These are phyloP conservation scores for Hippocampus guttulatus DNA, from an alignment of 2,113 vertebrate species.

Conservation along the genomic window DNA sequence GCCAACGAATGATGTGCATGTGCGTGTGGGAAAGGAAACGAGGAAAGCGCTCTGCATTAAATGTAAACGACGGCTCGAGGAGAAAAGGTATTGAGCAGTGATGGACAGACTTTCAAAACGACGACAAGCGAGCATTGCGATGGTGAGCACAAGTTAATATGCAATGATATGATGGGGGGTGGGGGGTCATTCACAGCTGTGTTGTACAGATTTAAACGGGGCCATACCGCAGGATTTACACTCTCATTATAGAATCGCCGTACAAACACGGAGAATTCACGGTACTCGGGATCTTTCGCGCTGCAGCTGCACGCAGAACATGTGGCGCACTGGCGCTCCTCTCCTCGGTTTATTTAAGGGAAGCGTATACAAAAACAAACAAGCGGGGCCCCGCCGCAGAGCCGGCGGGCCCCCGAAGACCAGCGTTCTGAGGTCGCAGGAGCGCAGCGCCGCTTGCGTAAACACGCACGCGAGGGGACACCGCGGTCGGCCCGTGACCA, in stretches of 20 bases:
- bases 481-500: slow-evolving; percentile 66
- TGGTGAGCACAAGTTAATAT: slow-evolving; percentile 34
- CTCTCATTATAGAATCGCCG: slow-evolving; percentile 35
- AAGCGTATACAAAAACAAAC: slow-evolving; percentile 64
- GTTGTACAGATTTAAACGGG: slow-evolving; percentile 35
- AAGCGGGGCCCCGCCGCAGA: slow-evolving; percentile 51
- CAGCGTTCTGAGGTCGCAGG: slow-evolving; percentile 69
- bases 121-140: background rate
- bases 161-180: slow-evolving; percentile 12
- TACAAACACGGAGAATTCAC: slow-evolving; percentile 31
- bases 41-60: background rate
- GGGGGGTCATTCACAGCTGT: slow-evolving; percentile 18
- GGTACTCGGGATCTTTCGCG: slow-evolving; percentile 17
- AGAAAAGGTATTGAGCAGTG: background rate
- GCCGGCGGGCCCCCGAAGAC: slow-evolving; percentile 55
- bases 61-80: background rate
- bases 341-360: slow-evolving; percentile 72
- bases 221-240: slow-evolving; percentile 38
- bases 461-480: slow-evolving; percentile 63
- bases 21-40: no score
- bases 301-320: slow-evolving; percentile 53
- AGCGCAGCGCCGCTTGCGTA: slow-evolving; percentile 62
- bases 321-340: slow-evolving; percentile 55
- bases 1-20: no score
- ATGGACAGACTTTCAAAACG: background rate